Evolutionary conservation across 1,140 invertebrate species (phyloP).

Genomic region (Drosophila asahinai): DNA sequence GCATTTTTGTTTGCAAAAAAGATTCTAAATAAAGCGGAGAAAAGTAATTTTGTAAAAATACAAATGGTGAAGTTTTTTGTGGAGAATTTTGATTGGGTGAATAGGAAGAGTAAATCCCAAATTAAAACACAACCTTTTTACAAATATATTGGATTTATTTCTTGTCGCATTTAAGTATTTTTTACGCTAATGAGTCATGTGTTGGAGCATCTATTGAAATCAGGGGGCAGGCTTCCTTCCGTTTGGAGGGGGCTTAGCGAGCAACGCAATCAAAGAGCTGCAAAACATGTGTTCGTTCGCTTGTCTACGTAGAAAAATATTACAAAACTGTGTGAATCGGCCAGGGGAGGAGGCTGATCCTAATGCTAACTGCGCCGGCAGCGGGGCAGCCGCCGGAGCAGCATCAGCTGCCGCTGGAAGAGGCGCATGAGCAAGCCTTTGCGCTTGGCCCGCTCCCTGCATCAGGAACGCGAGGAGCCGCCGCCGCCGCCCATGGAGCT

Average conservation of each 20-base stretch:
- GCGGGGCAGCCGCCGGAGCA: constrained; percentile 52
- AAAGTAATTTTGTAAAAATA: constrained; percentile 58
- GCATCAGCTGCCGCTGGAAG: constrained; percentile 66
- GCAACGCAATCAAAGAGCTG: constrained; percentile 44
- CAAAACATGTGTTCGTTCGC: constrained; percentile 39
- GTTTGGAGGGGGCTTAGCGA: not conserved
- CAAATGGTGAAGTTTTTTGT: not conserved
- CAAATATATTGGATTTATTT: constrained; percentile 80
- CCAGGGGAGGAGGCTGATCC: constrained; percentile 11
- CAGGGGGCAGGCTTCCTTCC: constrained; percentile 18
- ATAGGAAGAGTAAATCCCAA: too few relatives aligned
- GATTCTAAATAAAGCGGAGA: constrained; percentile 44
- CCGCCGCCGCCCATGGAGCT: constrained; percentile 42
- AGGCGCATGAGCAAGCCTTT: constrained; percentile 65
- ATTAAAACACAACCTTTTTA: constrained; percentile 35
- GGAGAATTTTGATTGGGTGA: too few relatives aligned
- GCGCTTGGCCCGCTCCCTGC: constrained; percentile 60
- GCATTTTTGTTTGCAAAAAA: constrained; percentile 46
- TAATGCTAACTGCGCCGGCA: constrained; percentile 60
- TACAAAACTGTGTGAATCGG: constrained; percentile 53
- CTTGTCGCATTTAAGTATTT: constrained; percentile 48
- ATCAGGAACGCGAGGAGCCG: constrained; percentile 61
- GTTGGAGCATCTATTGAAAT: constrained; percentile 46
- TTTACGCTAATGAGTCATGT: constrained; percentile 68
- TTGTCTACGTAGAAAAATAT: constrained; percentile 76